Conservation (phyloP, 1,140 invertebrate genomes). For the Cydia fagiglandana region DNA sequence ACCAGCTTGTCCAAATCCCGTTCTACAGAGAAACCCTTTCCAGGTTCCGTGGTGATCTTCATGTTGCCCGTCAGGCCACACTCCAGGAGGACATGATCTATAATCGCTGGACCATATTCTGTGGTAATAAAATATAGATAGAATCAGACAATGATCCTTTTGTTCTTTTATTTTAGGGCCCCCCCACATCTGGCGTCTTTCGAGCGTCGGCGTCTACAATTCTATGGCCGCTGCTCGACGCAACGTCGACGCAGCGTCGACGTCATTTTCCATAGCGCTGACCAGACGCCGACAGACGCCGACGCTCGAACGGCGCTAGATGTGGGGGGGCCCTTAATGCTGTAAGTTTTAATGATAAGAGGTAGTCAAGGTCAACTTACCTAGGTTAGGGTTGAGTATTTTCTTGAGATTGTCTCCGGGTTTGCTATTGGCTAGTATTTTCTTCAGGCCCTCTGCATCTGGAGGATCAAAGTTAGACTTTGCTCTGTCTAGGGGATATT, state of each 20-base stretch:
- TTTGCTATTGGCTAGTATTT: slow-evolving; percentile 85
- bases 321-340: no score
- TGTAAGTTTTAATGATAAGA: no score
- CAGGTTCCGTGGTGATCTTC: slow-evolving; percentile 56
- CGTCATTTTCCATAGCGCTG: no score
- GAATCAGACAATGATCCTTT: no score
- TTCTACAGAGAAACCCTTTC: slow-evolving; percentile 82
- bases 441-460: slow-evolving; percentile 67
- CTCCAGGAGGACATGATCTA: slow-evolving; percentile 92
- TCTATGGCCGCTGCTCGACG: no score
- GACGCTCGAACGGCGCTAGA: no score
- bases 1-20: slow-evolving; percentile 84
- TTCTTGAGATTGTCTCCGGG: slow-evolving; percentile 91
- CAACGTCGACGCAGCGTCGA: no score
- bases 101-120: slow-evolving; percentile 93
- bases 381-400: slow-evolving; percentile 89
- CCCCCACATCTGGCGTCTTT: no score
- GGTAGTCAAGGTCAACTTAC: slow-evolving; percentile 65
- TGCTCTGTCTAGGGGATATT: slow-evolving; percentile 90
- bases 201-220: no score
- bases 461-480: slow-evolving; percentile 81
- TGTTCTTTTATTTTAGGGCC: no score
- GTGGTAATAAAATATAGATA: slow-evolving; percentile 26
- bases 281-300: no score
- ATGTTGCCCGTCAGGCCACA: slow-evolving; percentile 83